Evolutionary conservation across 2,888 invertebrate genomes (phyloP).

Genomic region (Lycia hirtaria): DNA sequence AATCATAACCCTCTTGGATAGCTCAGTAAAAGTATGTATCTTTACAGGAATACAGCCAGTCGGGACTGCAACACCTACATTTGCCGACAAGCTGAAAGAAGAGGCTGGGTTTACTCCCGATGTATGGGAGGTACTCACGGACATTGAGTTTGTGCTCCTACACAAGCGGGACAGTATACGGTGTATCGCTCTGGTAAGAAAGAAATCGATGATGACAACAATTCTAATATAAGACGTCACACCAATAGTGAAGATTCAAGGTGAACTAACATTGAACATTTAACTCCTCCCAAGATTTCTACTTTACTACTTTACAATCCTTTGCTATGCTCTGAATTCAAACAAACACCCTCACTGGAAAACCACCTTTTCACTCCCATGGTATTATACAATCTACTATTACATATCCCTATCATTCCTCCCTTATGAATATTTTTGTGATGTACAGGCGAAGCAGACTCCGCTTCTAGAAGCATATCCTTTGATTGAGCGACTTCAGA

Average conservation of each 20-base stretch:
- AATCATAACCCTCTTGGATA: too few species aligned
- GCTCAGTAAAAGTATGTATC: neutral
- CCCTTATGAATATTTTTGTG: conserved; percentile 41
- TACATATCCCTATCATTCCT: too few species aligned
- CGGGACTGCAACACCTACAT: conserved; percentile 39
- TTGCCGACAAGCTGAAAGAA: conserved; percentile 54
- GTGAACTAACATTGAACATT: too few species aligned
- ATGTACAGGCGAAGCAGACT: conserved; percentile 68
- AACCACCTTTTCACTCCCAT: too few species aligned
- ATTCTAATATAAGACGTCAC: too few species aligned
- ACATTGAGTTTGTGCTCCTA: conserved; percentile 74
- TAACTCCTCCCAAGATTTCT: too few species aligned
- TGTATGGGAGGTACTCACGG: conserved; percentile 69
- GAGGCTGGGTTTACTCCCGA: conserved; percentile 73
- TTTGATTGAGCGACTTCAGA: conserved; percentile 70
- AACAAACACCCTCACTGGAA: too few species aligned
- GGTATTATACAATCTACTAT: too few species aligned
- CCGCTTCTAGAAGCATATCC: conserved; percentile 64
- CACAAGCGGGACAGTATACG: conserved; percentile 64
- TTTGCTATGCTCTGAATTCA: too few species aligned
- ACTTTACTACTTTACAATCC: too few species aligned
- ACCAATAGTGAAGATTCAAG: too few species aligned
- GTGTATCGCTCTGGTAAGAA: conserved; percentile 73
- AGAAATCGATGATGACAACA: neutral
- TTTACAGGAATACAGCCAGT: conserved; percentile 22